Conservation (phyloP, 2,797 vertebrate species). For the Spondyliosoma cantharus region DNA sequence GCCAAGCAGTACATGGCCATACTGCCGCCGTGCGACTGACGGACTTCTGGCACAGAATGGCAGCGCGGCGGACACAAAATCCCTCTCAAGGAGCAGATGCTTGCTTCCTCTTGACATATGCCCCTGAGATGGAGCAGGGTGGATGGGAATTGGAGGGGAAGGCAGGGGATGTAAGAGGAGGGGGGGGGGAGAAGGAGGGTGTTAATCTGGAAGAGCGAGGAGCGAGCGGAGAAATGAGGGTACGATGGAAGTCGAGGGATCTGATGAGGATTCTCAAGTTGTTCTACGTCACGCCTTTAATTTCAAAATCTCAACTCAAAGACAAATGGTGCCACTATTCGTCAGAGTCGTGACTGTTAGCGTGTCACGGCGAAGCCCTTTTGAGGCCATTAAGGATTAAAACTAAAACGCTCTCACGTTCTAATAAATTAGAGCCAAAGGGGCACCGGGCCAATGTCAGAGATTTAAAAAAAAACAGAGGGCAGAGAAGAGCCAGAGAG, state of each 20-base stretch:
- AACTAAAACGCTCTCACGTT: conserved; percentile 34
- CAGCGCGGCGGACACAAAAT: conserved; percentile 64
- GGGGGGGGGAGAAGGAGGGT: conserved; percentile 34
- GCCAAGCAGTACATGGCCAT: conserved; percentile 61
- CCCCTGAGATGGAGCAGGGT: conserved; percentile 70
- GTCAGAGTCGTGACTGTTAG: background rate
- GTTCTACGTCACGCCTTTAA: background rate
- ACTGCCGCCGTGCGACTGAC: conserved; percentile 61
- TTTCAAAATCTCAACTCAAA: background rate
- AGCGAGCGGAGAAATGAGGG: conserved; percentile 10
- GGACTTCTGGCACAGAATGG: conserved; percentile 65
- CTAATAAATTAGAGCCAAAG: conserved; percentile 32
- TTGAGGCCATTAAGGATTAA: conserved; percentile 22
- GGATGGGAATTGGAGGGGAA: conserved; percentile 59
- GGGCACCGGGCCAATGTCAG: conserved; percentile 32
- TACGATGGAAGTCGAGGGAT: background rate
- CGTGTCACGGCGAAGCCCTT: background rate
- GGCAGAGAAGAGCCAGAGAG: conserved; percentile 17
- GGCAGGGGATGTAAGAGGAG: conserved; percentile 43
- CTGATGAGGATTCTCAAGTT: background rate
- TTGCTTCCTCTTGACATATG: conserved; percentile 83
- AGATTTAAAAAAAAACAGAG: conserved; percentile 43
- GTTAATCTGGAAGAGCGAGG: conserved; percentile 21
- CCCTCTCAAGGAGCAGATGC: conserved; percentile 85
- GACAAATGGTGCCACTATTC: background rate